Evolutionary conservation across 1,140 invertebrate genomes (phyloP), one percentile per base, ranked within the genome.

Genomic region (Ditylenchus dipsaci): DNA sequence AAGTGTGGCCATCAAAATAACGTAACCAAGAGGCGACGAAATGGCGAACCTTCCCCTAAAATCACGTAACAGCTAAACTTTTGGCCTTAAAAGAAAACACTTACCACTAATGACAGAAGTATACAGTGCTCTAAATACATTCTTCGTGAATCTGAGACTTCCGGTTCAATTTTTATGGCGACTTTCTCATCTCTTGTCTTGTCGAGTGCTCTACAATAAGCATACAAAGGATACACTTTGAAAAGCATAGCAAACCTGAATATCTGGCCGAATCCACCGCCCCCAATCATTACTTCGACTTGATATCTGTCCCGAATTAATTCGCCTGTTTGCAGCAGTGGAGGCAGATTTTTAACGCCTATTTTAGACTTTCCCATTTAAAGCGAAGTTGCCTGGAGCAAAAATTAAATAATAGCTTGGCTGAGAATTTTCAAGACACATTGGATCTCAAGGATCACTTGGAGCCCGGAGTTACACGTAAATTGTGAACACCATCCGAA

Each of bases 211-310:
- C 63, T 65, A 65, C 66, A 65, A 65, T 3, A 21, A 19, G 15
- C 11, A n/a, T 13, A 21, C 21, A 11, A 53, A 63, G 11, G 23
- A 13, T 11, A 63, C 11, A 63, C 61, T 11, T 13, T n/a, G 29
- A 19, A 26, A 26, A 63, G 33, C 63, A 61, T 19, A 23, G 21
- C 63, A 65, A 26, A 61, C 63, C 29, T 26, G 63, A 65, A 65
- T n/a, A 65, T 65, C 27, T 65, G 63, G 3, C 63, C 63, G 27
- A 65, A 65, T 65, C 63, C 63, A 56, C 63, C 63, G 56, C 63
- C 63, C 3, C 63, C 63, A 38, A 65, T 65, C 57, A 65, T 65
- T 15, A 38, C 63, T 27, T 63, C 38, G 7, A 65, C 57, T 38
- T 38, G 33, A 38, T 38, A 53, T 26, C n/a, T 53, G 8, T 21